Evolutionary conservation across 2,888 invertebrate species (phyloP), one percentile per base, ranked within the genome.

Genomic region (Acholoe squamosa): DNA sequence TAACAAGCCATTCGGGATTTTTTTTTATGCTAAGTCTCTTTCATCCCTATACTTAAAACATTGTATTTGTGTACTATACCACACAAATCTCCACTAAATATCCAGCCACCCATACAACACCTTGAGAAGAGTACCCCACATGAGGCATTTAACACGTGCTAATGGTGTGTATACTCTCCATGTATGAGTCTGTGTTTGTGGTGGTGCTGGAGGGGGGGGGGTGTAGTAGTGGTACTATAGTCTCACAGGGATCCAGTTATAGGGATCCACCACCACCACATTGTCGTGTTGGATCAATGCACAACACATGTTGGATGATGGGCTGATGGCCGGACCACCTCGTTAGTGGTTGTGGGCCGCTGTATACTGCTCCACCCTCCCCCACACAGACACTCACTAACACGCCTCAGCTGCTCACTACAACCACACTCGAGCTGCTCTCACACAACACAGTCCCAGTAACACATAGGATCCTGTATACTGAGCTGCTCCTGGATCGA

Each of bases 281-380:
- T 71, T 71, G 31, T 71, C 28, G 71, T 28, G 0, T 71, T 14
- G 14, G 71, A 71, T 71, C 71, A 71, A 71, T 71, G 71, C 25
- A n/a, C 25, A 28, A 28, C 71, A 71, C 71, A 71, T 71, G 71
- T 71, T 71, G 61, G 61, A 14, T 14, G 71, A 71, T 71, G 28
- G 71, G 71, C 71, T 71, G 71, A n/a, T n/a, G 61, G 61, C 61
- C n/a, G 61, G 61, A 61, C 61, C 19, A 19, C 12, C 61, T 61
- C 61, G 61, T 61, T 61, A 61, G 61, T 61, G 61, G 61, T 61
- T 0, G 61, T 3, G 12, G 12, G 43, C 43, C 10, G 43, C 61
- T 19, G 22, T 61, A 61, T 61, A n/a, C 61, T 14, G 19, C 43
- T n/a, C n/a, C n/a, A n/a, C 43, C 43, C 43, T 43, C 43, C 43